Evolutionary conservation across 2,797 vertebrate genomes (phyloP).

Genomic region (Sebastes minor): DNA sequence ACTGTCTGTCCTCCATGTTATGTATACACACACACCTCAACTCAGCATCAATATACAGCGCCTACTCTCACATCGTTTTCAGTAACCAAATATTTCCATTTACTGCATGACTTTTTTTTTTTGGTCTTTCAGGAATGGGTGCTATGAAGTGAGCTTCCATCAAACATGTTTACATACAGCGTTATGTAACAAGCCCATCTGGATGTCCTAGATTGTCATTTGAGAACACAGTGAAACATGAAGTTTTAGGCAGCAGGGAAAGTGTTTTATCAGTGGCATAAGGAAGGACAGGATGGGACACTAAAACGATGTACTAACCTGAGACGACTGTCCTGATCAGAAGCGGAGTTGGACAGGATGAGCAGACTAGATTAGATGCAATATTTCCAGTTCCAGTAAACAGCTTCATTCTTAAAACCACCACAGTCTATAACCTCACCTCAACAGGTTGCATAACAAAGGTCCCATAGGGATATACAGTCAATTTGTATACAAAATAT

Average conservation of each 20-base stretch:
- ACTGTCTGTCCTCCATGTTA: background rate
- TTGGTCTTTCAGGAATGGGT: conserved; percentile 42
- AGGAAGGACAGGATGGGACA: background rate
- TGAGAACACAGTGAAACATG: conserved; percentile 1
- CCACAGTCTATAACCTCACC: conserved; percentile 44
- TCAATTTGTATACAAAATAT: conserved; percentile 67
- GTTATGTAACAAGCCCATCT: conserved; percentile 25
- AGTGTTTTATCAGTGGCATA: conserved; percentile 9
- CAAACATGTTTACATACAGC: conserved; percentile 16
- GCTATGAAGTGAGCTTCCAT: conserved; percentile 16
- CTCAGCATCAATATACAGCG: background rate
- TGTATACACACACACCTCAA: background rate
- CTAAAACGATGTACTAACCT: conserved; percentile 28
- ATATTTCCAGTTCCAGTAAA: conserved; percentile 32
- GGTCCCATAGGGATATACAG: conserved; percentile 76
- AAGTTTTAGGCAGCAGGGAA: conserved; percentile 2
- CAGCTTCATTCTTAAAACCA: conserved; percentile 31
- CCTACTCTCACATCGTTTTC: conserved; percentile 10
- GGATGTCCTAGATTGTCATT: conserved; percentile 65
- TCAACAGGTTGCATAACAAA: conserved; percentile 66
- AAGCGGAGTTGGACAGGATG: background rate
- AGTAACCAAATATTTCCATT: conserved; percentile 28
- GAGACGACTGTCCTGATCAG: conserved; percentile 43
- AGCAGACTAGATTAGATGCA: background rate
- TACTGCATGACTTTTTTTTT: conserved; percentile 25